Percentiles rank a stretch among this genome's conserved stretches.
Conservation (phyloP, 2,888 invertebrate species). For the Epistrophella euchroma region DNA sequence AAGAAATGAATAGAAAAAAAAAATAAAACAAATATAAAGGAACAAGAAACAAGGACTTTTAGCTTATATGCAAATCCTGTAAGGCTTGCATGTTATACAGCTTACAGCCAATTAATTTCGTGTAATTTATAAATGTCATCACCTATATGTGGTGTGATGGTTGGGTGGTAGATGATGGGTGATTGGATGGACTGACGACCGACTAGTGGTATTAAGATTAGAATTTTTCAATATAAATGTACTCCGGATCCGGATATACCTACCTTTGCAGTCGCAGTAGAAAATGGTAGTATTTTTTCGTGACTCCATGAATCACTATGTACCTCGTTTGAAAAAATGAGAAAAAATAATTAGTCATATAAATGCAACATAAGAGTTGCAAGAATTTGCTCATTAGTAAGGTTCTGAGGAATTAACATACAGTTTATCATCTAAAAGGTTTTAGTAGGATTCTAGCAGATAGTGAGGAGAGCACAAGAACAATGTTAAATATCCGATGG, state of each 20-base stretch:
- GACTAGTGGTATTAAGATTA: conserved; percentile 36
- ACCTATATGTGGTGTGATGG: conserved; percentile 56
- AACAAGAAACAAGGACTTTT: conserved; percentile 39
- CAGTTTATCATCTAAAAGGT: too few species aligned
- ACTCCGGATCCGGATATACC: conserved; percentile 38
- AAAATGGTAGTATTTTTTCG: conserved; percentile 34
- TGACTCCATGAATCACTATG: conserved; percentile 50
- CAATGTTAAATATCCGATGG: too few species aligned
- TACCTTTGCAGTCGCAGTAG: background rate
- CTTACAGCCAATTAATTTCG: conserved; percentile 74
- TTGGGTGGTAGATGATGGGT: background rate
- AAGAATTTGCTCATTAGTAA: background rate
- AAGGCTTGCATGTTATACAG: conserved; percentile 65
- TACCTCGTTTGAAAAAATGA: background rate
- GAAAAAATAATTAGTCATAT: background rate
- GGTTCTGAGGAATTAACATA: too few species aligned
- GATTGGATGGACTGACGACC: background rate
- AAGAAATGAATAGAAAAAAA: background rate
- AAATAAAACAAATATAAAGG: background rate
- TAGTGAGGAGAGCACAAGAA: too few species aligned
- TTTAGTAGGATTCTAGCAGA: too few species aligned
- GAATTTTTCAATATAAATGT: conserved; percentile 68
- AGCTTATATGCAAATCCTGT: conserved; percentile 66
- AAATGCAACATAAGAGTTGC: background rate
- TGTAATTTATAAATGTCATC: conserved; percentile 75